Conservation (phyloP, 2,797 vertebrate species). For the Aythya fuligula region DNA sequence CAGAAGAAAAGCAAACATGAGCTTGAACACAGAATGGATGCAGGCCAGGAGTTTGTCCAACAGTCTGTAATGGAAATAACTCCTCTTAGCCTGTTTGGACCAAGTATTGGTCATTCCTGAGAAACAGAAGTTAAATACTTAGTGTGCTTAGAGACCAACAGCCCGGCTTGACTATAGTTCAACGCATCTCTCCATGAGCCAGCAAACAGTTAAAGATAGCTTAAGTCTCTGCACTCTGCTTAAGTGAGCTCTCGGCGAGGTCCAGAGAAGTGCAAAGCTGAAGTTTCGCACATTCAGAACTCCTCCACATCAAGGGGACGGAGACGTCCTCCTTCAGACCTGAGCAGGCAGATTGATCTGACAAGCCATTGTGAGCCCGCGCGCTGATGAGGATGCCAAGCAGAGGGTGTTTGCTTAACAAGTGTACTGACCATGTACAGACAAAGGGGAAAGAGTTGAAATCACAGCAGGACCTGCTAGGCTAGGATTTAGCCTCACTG, state of each 20-base stretch:
- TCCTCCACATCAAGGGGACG: not conserved
- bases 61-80: not conserved
- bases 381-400: not conserved
- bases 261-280: not conserved
- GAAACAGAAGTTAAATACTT: not conserved
- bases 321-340: not conserved
- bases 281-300: not conserved
- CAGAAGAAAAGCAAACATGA: not conserved
- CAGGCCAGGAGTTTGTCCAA: not conserved
- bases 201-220: not conserved
- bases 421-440: not conserved
- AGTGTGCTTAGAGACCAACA: not conserved
- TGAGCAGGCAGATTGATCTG: not conserved
- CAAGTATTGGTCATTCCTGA: not conserved
- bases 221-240: too few relatives aligned
- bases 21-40: not conserved
- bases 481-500: not conserved
- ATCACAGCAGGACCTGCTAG: conserved; percentile 31
- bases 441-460: conserved; percentile 8
- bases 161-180: rapidly evolving
- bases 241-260: not conserved
- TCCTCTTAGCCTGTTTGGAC: not conserved
- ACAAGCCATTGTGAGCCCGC: not conserved
- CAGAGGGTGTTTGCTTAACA: not conserved
- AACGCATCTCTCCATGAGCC: not conserved